Evolutionary conservation across 2,888 invertebrate species (phyloP).

Genomic region (Leptarthrus brevirostris): DNA sequence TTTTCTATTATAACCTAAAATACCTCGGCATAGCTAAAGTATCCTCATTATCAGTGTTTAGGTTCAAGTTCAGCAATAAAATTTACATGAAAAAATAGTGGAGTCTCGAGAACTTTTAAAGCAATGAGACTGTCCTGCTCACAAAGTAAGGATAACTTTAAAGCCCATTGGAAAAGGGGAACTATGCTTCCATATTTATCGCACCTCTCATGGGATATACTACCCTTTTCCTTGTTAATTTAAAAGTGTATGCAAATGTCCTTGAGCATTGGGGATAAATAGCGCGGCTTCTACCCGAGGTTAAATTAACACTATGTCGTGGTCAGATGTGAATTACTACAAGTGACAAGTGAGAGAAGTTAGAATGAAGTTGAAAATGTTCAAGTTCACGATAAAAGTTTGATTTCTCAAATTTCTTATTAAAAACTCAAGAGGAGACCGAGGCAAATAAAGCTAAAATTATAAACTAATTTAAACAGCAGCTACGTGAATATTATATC

Average conservation of each 20-base stretch:
- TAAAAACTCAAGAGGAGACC: neutral
- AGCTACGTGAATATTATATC: constrained; percentile 54
- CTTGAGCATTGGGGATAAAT: constrained; percentile 33
- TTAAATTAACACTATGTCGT: constrained; percentile 16
- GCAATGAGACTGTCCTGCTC: constrained; percentile 14
- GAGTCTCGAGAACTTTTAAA: neutral
- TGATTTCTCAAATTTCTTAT: neutral
- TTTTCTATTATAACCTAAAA: no score
- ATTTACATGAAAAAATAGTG: neutral
- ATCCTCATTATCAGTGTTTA: constrained; percentile 20
- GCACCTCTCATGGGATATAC: neutral
- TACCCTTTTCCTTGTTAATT: neutral
- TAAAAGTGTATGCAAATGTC: constrained; percentile 12
- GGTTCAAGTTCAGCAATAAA: constrained; percentile 26
- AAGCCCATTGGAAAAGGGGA: neutral
- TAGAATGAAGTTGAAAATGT: constrained; percentile 3
- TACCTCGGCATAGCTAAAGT: constrained; percentile 35
- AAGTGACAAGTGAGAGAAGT: neutral
- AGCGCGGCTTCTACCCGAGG: constrained; percentile 34
- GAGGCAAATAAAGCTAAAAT: neutral
- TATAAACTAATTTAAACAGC: neutral
- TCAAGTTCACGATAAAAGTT: neutral
- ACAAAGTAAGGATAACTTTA: constrained; percentile 2
- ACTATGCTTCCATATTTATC: no score
- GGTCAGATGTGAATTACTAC: constrained; percentile 47